Evolutionary conservation across 2,888 invertebrate genomes (phyloP).

Genomic region (Lasioglossum villosulum): DNA sequence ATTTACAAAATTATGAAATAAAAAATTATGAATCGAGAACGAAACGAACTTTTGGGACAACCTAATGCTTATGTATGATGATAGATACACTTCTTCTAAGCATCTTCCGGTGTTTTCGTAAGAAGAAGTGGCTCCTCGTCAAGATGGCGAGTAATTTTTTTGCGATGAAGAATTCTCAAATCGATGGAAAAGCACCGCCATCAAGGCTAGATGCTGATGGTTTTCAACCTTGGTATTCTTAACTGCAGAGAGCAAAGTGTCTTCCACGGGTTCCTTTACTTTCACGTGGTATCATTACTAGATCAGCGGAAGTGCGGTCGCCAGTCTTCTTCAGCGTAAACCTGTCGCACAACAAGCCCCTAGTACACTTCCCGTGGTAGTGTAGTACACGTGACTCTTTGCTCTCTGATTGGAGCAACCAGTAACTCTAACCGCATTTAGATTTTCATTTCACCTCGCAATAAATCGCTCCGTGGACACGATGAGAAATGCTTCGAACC

Average conservation of each 20-base stretch:
- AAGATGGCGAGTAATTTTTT: background rate
- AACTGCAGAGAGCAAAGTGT: constrained; percentile 27
- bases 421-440: constrained; percentile 2
- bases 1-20: too few species aligned
- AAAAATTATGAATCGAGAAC: too few species aligned
- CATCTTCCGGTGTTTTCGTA: background rate
- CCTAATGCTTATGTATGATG: too few species aligned
- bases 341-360: constrained; percentile 45
- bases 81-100: background rate
- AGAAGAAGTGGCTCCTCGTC: background rate
- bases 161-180: constrained; percentile 11
- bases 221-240: constrained; percentile 18
- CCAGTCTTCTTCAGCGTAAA: constrained; percentile 34
- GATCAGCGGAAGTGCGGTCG: constrained; percentile 51
- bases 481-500: background rate
- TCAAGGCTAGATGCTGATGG: constrained; percentile 5
- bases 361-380: constrained; percentile 32
- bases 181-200: background rate
- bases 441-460: constrained; percentile 34
- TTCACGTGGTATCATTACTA: constrained; percentile 51
- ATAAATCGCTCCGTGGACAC: constrained; percentile 23
- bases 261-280: constrained; percentile 1
- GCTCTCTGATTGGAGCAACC: constrained; percentile 22
- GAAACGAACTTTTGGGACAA: too few species aligned
- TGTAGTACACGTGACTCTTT: constrained; percentile 38